Conservation (phyloP, 1,140 invertebrate species). For the Halyomorpha halys region DNA sequence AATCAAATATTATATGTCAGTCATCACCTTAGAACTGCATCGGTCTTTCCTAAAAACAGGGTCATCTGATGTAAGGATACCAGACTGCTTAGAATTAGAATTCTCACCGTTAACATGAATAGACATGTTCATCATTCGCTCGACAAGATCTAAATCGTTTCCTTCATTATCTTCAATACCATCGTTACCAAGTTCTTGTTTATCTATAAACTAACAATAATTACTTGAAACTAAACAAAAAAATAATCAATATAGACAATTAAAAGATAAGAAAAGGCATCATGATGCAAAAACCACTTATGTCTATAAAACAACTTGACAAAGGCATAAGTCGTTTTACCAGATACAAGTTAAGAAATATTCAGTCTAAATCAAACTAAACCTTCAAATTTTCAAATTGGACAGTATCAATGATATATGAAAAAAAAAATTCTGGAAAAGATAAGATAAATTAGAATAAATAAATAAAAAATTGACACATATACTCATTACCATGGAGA, state of each 20-base stretch:
- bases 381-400: too few species aligned
- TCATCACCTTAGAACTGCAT: slow-evolving; percentile 50
- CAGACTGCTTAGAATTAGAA: slow-evolving; percentile 34
- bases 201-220: slow-evolving; percentile 46
- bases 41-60: slow-evolving; percentile 52
- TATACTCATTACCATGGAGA: too few species aligned
- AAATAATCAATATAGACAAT: background rate
- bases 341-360: too few species aligned
- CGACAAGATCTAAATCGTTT: slow-evolving; percentile 46
- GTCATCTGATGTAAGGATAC: slow-evolving; percentile 50
- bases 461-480: too few species aligned
- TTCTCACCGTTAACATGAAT: slow-evolving; percentile 29
- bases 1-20: too few species aligned
- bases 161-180: slow-evolving; percentile 36
- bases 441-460: too few species aligned
- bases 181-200: slow-evolving; percentile 37
- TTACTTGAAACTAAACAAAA: slow-evolving; percentile 10
- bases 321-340: too few species aligned
- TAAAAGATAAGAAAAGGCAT: background rate
- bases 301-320: too few species aligned
- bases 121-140: slow-evolving; percentile 35
- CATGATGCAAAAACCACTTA: too few species aligned
- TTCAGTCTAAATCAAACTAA: too few species aligned
- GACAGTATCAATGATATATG: too few species aligned
- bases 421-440: too few species aligned